Evolutionary conservation across 1,140 invertebrate genomes (phyloP).

Genomic region (Drosophila pectinifera): DNA sequence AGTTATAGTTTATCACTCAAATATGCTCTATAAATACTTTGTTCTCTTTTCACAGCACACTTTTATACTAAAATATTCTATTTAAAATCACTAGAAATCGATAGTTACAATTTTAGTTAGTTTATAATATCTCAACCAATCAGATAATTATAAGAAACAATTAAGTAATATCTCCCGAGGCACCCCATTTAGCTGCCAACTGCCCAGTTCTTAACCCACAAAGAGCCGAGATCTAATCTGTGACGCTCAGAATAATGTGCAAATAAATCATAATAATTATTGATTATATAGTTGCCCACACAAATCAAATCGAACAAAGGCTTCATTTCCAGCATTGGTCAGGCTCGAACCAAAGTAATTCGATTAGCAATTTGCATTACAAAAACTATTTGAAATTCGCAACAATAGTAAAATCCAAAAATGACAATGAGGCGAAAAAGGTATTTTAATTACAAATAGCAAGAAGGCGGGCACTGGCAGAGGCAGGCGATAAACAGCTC

Average conservation of each 20-base stretch:
- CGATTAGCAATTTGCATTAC: constrained; percentile 51
- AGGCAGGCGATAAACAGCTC: constrained; percentile 48
- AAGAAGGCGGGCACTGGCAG: constrained; percentile 26
- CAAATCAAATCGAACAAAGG: constrained; percentile 41
- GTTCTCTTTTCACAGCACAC: too few relatives aligned
- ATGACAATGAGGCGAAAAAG: constrained; percentile 63
- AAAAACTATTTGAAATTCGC: constrained; percentile 47
- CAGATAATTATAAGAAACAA: constrained; percentile 6
- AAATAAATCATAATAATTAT: constrained; percentile 56
- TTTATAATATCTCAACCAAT: background rate
- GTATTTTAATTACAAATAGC: constrained; percentile 62
- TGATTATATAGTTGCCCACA: constrained; percentile 47
- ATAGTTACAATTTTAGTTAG: background rate
- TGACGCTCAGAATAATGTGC: constrained; percentile 36
- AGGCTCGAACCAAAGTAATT: constrained; percentile 38
- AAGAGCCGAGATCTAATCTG: constrained; percentile 21
- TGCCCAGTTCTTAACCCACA: constrained; percentile 17
- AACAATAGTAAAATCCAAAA: constrained; percentile 49
- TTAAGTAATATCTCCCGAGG: background rate
- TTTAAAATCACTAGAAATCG: too few relatives aligned
- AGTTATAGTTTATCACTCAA: too few relatives aligned
- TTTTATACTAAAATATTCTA: too few relatives aligned
- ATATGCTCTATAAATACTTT: background rate
- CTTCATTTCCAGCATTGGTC: constrained; percentile 38
- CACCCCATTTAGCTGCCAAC: constrained; percentile 3